Evolutionary conservation across 2,888 invertebrate genomes (phyloP).

Genomic region (Drosophila nr. medialis): DNA sequence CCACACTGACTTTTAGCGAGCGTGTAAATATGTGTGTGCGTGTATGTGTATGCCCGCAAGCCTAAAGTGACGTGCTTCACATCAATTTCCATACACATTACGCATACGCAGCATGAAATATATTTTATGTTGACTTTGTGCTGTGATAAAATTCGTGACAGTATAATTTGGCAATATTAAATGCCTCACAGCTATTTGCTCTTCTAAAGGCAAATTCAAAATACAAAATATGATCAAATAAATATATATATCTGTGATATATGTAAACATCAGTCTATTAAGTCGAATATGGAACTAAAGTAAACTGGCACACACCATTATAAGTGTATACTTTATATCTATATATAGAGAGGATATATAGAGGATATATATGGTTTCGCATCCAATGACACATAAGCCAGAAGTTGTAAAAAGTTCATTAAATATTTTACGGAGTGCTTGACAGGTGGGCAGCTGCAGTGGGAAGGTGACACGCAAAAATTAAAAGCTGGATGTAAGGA

Average conservation of each 20-base stretch:
- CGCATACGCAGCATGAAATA: constrained; percentile 42
- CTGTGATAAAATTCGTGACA: constrained; percentile 37
- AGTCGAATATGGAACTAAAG: constrained; percentile 8
- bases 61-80: constrained; percentile 17
- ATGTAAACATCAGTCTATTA: neutral
- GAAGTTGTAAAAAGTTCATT: constrained; percentile 70
- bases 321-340: neutral
- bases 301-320: constrained; percentile 8
- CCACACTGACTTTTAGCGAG: constrained; percentile 15
- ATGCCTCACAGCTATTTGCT: constrained; percentile 43
- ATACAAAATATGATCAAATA: constrained; percentile 2
- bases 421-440: constrained; percentile 64
- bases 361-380: constrained; percentile 6
- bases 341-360: too few species aligned
- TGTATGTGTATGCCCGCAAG: constrained; percentile 9
- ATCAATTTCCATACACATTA: constrained; percentile 43
- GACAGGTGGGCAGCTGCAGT: constrained; percentile 51
- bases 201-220: neutral
- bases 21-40: neutral
- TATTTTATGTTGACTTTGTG: constrained; percentile 23
- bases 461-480: constrained; percentile 68
- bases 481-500: constrained; percentile 77
- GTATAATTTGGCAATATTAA: constrained; percentile 52
- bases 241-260: neutral
- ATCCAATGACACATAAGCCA: constrained; percentile 28